Percentiles rank a stretch among this genome's conserved stretches.
Evolutionary conservation across 2,113 vertebrate genomes (phyloP).

Genomic region (Gallinago undulata): DNA sequence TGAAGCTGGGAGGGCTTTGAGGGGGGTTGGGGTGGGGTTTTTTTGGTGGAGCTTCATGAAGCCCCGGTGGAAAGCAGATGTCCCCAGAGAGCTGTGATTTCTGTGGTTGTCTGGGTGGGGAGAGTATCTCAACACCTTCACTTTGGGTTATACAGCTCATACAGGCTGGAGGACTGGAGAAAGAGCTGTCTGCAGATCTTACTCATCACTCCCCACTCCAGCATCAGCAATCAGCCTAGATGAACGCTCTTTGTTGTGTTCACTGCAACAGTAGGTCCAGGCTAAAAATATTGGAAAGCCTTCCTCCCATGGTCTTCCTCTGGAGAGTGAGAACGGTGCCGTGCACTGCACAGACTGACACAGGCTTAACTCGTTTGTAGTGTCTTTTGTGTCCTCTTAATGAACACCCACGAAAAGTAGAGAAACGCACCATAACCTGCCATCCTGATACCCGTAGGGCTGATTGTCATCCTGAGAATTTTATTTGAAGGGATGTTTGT

Average conservation of each 20-base stretch:
- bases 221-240: background rate
- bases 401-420: background rate
- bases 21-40: background rate
- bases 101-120: background rate
- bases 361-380: background rate
- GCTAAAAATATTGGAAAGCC: background rate
- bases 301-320: background rate
- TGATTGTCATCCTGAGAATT: background rate
- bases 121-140: background rate
- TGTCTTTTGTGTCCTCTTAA: background rate
- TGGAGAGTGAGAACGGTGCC: background rate
- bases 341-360: rapidly evolving
- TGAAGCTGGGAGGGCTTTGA: background rate
- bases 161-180: background rate
- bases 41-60: constrained; percentile 10
- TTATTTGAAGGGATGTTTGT: background rate
- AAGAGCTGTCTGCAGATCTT: background rate
- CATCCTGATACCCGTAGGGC: rapidly evolving
- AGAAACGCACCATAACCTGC: background rate
- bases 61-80: background rate
- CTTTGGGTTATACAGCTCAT: background rate
- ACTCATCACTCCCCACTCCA: background rate
- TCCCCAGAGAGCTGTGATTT: background rate
- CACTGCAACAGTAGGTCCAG: background rate
- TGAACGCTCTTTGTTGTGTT: background rate